Evolutionary conservation across 2,113 vertebrate species (phyloP), one percentile per base, ranked within the genome.

Genomic region (Orientallactaga bullata): DNA sequence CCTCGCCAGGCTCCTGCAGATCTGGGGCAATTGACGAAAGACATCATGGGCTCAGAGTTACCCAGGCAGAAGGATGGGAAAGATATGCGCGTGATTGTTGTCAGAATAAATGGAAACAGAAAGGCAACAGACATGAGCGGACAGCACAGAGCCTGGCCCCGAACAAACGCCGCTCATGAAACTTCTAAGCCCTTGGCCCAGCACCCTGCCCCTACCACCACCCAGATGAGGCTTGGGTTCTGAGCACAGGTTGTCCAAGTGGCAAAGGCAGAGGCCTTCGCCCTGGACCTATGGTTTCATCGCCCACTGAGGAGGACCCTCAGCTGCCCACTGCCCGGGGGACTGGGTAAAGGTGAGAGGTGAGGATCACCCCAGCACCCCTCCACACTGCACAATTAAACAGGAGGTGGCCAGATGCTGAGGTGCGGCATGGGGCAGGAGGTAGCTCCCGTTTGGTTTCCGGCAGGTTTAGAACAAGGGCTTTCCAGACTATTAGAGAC

Each of bases 401-500:
- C 71, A 88, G 61, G 65, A 81, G 65, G 42, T 28, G 7, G 65
- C 71, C 72, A 3, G 1, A 89, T 58, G 63, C 85, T n/a, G 17
- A 82, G 86, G 32, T 23, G 24, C 77, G 80, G 3, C 4, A 0
- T 13, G 23, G 32, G 86, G 90, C 86, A 92, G 95, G 93, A 97
- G 97, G 90, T 39, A 69, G 78, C 69, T n/a, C 77, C 86, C 0
- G 1, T 20, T 51, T 7, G 55, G 35, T 69, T 86, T 76, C 91
- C 73, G 61, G 94, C 68, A 71, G 78, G 72, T 71, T 95, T 42
- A 47, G 88, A 89, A 88, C 72, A 58, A n/a, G 16, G 63, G 61
- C 26, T 55, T 79, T 90, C 74, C 63, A 28, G 63, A 95, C 93
- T 51, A 65, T 76, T 90, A 83, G n/a, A n/a, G n/a, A n/a, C 55